A percentile compares a stretch with the other conserved stretches of the same genome.
Evolutionary conservation across 2,888 invertebrate genomes (phyloP).

Genomic region (Oscheius onirici): DNA sequence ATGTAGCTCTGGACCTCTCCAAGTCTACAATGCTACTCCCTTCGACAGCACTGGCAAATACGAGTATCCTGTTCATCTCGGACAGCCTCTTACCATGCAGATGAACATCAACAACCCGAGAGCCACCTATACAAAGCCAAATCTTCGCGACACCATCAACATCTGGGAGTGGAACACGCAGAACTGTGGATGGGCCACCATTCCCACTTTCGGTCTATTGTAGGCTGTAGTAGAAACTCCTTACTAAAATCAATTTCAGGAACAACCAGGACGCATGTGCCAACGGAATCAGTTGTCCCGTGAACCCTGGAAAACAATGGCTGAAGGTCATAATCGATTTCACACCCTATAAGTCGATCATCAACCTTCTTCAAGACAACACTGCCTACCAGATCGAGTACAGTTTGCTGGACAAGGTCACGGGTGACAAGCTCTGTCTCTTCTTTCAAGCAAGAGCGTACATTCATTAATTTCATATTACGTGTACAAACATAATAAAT

Average conservation of each 20-base stretch:
- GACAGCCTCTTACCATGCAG: conserved; percentile 51
- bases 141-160: conserved; percentile 53
- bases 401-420: conserved; percentile 39
- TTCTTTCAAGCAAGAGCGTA: conserved; percentile 44
- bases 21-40: conserved; percentile 24
- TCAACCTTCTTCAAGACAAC: conserved; percentile 52
- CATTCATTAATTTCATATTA: conserved; percentile 8
- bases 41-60: conserved; percentile 22
- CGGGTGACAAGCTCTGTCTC: conserved; percentile 41
- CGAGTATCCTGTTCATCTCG: conserved; percentile 59
- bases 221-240: too few species aligned
- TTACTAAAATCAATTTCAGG: conserved; percentile 18
- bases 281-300: conserved; percentile 49
- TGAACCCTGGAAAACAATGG: conserved; percentile 41
- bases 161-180: conserved; percentile 50
- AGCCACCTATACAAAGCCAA: conserved; percentile 43
- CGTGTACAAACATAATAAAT: background rate
- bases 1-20: conserved; percentile 31
- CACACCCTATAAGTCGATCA: conserved; percentile 42
- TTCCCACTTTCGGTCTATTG: conserved; percentile 59
- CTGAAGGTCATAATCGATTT: conserved; percentile 47
- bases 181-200: conserved; percentile 54
- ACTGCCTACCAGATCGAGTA: conserved; percentile 49
- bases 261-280: conserved; percentile 49
- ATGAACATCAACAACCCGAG: conserved; percentile 50